These are phyloP conservation scores for Drosophila persimilis DNA, from an alignment of 1,140 invertebrate species.

Conservation along the genomic window DNA sequence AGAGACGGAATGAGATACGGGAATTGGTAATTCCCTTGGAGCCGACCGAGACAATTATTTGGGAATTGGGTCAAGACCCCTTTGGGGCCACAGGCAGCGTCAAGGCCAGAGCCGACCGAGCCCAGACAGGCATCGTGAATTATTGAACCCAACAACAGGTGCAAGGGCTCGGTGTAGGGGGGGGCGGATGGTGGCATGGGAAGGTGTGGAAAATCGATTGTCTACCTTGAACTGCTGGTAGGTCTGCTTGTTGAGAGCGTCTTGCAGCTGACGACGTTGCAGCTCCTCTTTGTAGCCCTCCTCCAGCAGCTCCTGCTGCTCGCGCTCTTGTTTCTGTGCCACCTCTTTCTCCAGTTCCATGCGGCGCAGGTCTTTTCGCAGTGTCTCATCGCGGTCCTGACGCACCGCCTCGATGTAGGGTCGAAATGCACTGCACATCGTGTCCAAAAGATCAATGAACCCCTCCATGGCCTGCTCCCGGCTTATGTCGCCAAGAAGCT, in stretches of 20 bases:
- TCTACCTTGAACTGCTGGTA: conserved; percentile 93
- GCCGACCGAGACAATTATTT: background rate
- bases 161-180: conserved; percentile 4
- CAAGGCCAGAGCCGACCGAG: background rate
- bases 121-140: conserved; percentile 25
- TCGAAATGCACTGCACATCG: conserved; percentile 93
- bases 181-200: background rate
- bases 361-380: conserved; percentile 75
- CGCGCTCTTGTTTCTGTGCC: conserved; percentile 82
- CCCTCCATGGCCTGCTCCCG: conserved; percentile 94
- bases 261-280: conserved; percentile 92
- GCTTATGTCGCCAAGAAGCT: conserved; percentile 93
- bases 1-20: background rate
- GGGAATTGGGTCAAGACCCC: conserved; percentile 58
- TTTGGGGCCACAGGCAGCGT: conserved; percentile 19
- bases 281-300: conserved; percentile 87
- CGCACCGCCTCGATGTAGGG: conserved; percentile 96
- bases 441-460: conserved; percentile 94
- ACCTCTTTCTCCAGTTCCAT: conserved; percentile 84
- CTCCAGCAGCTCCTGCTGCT: conserved; percentile 85
- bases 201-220: conserved; percentile 41
- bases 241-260: conserved; percentile 98
- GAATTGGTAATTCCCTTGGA: no score
- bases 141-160: conserved; percentile 89
- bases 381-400: conserved; percentile 91